phyloP scores from a whole-genome alignment of 2,113 vertebrate genomes.

The Channa argus region DNA sequence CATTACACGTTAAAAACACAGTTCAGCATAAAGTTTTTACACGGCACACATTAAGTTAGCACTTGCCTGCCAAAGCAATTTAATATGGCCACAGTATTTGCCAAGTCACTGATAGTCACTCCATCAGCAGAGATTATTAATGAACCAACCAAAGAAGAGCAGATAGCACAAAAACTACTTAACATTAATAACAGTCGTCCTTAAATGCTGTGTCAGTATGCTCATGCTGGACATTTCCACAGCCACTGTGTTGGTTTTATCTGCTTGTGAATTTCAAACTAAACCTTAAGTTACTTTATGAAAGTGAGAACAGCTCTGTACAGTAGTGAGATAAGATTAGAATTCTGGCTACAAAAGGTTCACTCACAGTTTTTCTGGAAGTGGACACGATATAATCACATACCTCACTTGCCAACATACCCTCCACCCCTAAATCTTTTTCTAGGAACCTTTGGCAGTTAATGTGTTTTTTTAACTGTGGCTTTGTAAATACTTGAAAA shows the following conservation, averaged over 20 bases:
- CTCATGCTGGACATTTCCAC: background rate
- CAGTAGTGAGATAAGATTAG: background rate
- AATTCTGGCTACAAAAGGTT: background rate
- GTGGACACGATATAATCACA: background rate
- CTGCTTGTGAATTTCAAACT: slow-evolving; percentile 2
- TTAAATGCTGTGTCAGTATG: slow-evolving; percentile 19
- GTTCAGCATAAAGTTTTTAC: background rate
- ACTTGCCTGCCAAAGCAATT: slow-evolving; percentile 9
- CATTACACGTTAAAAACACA: slow-evolving; percentile 7
- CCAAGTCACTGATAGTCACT: slow-evolving; percentile 17
- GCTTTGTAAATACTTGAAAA: too few relatives aligned
- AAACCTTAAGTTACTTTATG: background rate
- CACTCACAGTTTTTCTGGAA: background rate
- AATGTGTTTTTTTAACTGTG: too few relatives aligned
- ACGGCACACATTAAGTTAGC: slow-evolving; percentile 13
- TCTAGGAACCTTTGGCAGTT: background rate
- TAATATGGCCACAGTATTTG: slow-evolving; percentile 34
- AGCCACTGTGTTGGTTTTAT: background rate
- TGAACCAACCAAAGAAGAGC: slow-evolving; percentile 17
- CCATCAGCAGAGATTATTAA: background rate
- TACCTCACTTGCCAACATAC: too few relatives aligned
- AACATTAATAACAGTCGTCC: slow-evolving; percentile 59
- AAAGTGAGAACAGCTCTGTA: slow-evolving; percentile 3
- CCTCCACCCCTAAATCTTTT: background rate
- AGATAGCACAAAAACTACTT: background rate